phyloP scores from a whole-genome alignment of 2,113 vertebrate genomes.

The Erythrocercus mccallii region DNA sequence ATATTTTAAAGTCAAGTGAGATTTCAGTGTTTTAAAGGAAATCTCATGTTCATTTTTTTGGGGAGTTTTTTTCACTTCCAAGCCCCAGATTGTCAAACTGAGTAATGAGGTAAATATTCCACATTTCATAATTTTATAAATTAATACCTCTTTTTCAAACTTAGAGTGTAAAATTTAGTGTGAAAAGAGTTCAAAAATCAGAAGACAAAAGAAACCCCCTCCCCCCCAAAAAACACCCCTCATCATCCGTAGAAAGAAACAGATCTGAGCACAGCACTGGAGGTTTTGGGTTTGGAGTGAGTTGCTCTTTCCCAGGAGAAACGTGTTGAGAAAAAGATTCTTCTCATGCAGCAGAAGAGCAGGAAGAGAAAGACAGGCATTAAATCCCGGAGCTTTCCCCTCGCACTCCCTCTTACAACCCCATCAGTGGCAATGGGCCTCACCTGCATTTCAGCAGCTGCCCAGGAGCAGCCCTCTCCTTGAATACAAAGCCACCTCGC shows the following conservation, averaged over 20 bases:
- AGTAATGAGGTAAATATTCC: neutral
- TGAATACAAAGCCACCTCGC: neutral
- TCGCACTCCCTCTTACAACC: rapidly evolving
- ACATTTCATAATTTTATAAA: neutral
- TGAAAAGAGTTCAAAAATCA: neutral
- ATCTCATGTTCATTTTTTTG: neutral
- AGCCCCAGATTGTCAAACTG: neutral
- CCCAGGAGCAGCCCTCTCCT: neutral
- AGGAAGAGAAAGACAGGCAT: neutral
- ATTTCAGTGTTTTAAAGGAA: neutral
- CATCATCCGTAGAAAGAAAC: neutral
- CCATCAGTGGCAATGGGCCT: neutral
- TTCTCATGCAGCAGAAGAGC: neutral
- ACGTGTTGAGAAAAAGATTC: neutral
- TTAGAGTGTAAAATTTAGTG: neutral
- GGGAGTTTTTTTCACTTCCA: neutral
- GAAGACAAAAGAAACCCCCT: neutral
- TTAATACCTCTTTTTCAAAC: neutral
- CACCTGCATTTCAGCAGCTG: neutral
- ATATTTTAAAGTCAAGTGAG: neutral
- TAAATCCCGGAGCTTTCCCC: neutral
- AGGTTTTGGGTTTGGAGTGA: neutral
- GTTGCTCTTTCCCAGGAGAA: neutral
- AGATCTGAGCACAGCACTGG: neutral
- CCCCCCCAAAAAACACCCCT: neutral